Conservation (phyloP, 1,140 invertebrate species). For the Homalodisca vitripennis region DNA sequence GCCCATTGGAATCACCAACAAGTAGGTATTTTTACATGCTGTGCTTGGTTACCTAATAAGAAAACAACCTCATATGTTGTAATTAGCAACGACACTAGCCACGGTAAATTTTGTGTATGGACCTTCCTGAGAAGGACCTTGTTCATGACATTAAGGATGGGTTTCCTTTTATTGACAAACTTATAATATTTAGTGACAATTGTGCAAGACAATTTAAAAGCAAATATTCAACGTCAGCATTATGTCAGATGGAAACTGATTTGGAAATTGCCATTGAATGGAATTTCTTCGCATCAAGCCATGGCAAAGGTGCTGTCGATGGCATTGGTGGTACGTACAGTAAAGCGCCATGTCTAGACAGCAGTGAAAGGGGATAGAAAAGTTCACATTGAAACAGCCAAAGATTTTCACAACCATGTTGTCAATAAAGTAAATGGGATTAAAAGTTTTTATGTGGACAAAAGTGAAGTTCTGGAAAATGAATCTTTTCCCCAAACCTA, state of each 20-base stretch:
- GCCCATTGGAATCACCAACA: constrained; percentile 25
- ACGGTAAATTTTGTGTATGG: background rate
- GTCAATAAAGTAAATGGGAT: too few relatives aligned
- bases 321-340: background rate
- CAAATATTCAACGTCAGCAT: background rate
- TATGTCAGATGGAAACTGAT: background rate
- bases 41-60: constrained; percentile 11
- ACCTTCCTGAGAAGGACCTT: background rate
- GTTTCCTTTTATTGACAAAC: background rate
- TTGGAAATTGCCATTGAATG: background rate
- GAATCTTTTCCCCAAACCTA: too few relatives aligned
- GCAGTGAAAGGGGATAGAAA: background rate
- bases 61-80: background rate
- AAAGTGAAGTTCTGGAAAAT: too few relatives aligned
- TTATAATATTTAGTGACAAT: background rate
- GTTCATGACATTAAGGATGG: background rate
- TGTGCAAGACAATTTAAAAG: background rate
- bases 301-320: background rate
- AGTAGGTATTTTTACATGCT: constrained; percentile 28
- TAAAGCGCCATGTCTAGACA: background rate
- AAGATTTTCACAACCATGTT: too few relatives aligned
- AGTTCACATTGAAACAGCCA: too few relatives aligned
- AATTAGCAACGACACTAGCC: background rate
- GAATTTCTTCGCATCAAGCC: background rate
- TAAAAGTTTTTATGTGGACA: too few relatives aligned